phyloP scores from a whole-genome alignment of 1,140 invertebrate species.

The Apis laboriosa region DNA sequence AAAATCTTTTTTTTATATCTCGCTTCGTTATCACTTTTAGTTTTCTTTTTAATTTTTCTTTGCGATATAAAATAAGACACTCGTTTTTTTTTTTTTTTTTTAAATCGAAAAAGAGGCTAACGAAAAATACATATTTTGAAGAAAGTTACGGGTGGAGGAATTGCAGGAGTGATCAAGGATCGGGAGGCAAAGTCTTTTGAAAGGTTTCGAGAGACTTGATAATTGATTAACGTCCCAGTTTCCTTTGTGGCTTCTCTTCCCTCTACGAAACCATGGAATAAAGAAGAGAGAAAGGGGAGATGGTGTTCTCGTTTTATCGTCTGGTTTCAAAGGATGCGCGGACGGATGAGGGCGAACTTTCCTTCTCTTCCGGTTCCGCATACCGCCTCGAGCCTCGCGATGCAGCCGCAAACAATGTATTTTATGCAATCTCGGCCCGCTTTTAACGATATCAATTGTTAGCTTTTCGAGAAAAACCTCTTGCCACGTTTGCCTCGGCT shows the following conservation, averaged over 20 bases:
- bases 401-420: constrained; percentile 13
- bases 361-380: constrained; percentile 10
- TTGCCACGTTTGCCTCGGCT: not conserved
- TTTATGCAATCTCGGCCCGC: not conserved
- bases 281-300: not conserved
- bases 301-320: not conserved
- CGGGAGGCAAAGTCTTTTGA: not conserved
- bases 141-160: not conserved
- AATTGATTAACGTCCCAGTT: constrained; percentile 35
- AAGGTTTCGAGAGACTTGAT: not conserved
- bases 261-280: not conserved
- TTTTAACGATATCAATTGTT: constrained; percentile 25
- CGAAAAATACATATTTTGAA: not conserved
- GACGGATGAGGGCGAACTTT: not conserved
- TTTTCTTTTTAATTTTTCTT: too few relatives aligned
- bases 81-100: too few relatives aligned
- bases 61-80: too few relatives aligned
- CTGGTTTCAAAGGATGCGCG: not conserved
- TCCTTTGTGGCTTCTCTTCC: not conserved
- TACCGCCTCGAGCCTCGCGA: not conserved
- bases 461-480: not conserved
- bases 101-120: too few relatives aligned
- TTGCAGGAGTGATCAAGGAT: not conserved
- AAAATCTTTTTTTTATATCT: too few relatives aligned
- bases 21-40: too few relatives aligned